Evolutionary conservation across 2,797 vertebrate genomes (phyloP), one percentile per base, ranked within the genome.

Genomic region (Anguilla megastoma): DNA sequence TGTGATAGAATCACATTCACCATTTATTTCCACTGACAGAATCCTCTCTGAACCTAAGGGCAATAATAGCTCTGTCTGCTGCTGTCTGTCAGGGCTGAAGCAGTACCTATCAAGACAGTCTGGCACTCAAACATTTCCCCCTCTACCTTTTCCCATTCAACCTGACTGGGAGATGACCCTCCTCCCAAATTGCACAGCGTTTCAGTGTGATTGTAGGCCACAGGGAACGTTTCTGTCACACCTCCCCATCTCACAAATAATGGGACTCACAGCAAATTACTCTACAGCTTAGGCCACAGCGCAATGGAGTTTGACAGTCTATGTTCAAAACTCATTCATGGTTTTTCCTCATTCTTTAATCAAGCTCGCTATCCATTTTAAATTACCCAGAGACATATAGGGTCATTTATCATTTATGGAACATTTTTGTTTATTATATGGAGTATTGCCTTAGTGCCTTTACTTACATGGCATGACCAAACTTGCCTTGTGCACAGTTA

Each of bases 1-100:
- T 45, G 24, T 12, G 45, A 50, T 50, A 21, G 41, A 50, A 82
- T 48, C 18, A 82, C 18, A 21, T 50, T 82, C 24, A 82, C 45
- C 21, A 18, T 82, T 82, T 82, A 50, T 82, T 82, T n/a, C 79
- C 41, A 50, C 79, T 21, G 45, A 82, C 79, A 82, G 41, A 33
- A 82, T 82, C 24, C 41, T 82, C 79, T 82, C 21, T 50, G 79
- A 50, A 82, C 41, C 79, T 50, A 21, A 82, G 79, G 79, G 79
- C 41, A 82, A 33, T 82, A 82, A 82, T 50, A 82, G 5, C 24
- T n/a, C 79, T 36, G 36, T 48, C 33, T 80, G 36, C 18, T 21
- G 36, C 41, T 79, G 36, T 45, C 79, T 50, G 79, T 82, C 79
- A 82, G 45, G n/a, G 79, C 45, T 79, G 74, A 79, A 33, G 36